A percentile compares a stretch with the other conserved stretches of the same genome.
phyloP scores from a whole-genome alignment of 1,140 invertebrate species.

The Leptinotarsa texana region DNA sequence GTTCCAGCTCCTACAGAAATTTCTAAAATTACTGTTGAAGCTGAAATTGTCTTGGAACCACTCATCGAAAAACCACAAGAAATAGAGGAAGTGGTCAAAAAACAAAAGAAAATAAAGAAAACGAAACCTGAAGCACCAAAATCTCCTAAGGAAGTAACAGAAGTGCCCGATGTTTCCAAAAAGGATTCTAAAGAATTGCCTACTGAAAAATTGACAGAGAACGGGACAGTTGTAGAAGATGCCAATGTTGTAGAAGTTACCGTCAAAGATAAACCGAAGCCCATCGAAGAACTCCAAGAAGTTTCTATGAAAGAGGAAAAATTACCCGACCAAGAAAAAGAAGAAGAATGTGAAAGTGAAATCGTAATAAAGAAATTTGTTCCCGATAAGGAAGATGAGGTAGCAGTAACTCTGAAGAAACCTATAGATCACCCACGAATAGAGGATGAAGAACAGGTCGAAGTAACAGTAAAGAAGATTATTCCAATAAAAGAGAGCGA shows the following conservation, averaged over 20 bases:
- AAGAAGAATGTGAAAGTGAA: conserved; percentile 70
- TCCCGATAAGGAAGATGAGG: conserved; percentile 49
- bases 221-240: conserved; percentile 29
- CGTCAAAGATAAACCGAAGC: conserved; percentile 2
- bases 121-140: conserved; percentile 38
- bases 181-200: conserved; percentile 27
- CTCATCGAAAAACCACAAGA: not conserved
- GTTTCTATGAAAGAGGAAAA: conserved; percentile 35
- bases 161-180: conserved; percentile 28
- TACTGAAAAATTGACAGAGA: conserved; percentile 14
- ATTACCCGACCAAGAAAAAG: conserved; percentile 29
- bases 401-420: conserved; percentile 51
- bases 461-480: not conserved
- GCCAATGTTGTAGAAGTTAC: conserved; percentile 9
- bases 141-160: conserved; percentile 31
- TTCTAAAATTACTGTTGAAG: not conserved
- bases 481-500: not conserved
- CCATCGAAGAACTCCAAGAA: conserved; percentile 40
- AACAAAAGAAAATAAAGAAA: conserved; percentile 37
- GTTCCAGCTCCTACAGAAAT: not conserved
- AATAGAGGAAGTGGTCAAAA: not conserved
- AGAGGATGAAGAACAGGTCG: conserved; percentile 31
- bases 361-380: conserved; percentile 64
- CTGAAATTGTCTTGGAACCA: not conserved
- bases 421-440: conserved; percentile 33